Evolutionary conservation across 1,140 invertebrate species (phyloP), one percentile per base, ranked within the genome.

Genomic region (Theocolax elegans): DNA sequence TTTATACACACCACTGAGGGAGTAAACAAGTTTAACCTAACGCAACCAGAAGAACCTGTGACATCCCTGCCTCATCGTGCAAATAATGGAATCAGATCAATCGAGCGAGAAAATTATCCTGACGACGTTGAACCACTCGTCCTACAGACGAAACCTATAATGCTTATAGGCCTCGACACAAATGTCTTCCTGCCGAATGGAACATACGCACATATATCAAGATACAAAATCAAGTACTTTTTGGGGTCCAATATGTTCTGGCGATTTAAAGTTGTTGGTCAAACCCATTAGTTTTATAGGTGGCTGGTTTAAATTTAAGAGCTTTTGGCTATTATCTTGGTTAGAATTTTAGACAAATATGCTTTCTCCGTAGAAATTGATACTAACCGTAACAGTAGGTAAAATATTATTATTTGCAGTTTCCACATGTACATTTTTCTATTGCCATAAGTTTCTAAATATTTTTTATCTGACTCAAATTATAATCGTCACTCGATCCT

Each of bases 51-150:
- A 13, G 48, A 51, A n/a, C 7, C 9, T 31, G 42, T 31, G 49
- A 9, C 21, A 17, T 7, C 48, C 21, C n/a, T 17, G 27, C 4
- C 13, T 27, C 44, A 49, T 13, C n/a, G 54, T 42, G 56, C 46
- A 51, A 51, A 68, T 42, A 68, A 35, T 60, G 40, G 51, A 68
- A 60, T 59, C 31, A 10, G 23, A 60, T 10, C 31, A 60, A 46
- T 21, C 49, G 48, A 48, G 65, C 53, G 65, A 48, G 40, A 35
- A 21, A 67, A 46, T 31, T 15, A 9, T 25, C 17, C 10, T 15
- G 27, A 65, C 62, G 49, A 53, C 23, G 46, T 25, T 25, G 59
- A 17, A 10, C 27, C n/a, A 15, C 51, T 9, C 35, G 4, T 10
- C 12, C 38, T 17, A 12, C 12, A n/a, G n/a, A n/a, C 3, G 6